Evolutionary conservation across 2,113 vertebrate species (phyloP).

Genomic region (Chaetodon auriga): DNA sequence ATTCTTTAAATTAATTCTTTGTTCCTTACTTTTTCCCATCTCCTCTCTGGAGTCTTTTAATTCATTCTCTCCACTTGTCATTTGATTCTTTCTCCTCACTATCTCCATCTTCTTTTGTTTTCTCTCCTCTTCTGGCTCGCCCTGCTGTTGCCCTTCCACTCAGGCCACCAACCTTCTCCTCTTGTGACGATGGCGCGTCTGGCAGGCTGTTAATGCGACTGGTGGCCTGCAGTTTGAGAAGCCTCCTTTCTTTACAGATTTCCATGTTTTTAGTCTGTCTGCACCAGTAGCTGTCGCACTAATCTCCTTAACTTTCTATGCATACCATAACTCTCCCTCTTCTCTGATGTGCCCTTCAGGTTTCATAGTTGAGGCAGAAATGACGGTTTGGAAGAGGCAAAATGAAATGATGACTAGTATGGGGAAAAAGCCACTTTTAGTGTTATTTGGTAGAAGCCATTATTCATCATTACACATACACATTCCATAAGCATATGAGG

Average conservation of each 20-base stretch:
- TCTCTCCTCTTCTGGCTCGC: neutral
- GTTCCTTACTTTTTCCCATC: neutral
- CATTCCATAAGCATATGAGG: neutral
- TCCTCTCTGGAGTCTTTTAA: neutral
- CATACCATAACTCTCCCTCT: neutral
- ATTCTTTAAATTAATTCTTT: neutral
- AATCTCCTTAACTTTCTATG: neutral
- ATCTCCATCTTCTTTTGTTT: neutral
- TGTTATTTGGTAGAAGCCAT: neutral
- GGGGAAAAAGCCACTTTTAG: neutral
- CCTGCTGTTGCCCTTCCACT: neutral
- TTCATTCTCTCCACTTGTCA: neutral
- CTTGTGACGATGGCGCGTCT: neutral
- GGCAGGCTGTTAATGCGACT: constrained; percentile 11
- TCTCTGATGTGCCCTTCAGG: neutral
- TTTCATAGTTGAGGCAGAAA: neutral
- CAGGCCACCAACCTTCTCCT: neutral
- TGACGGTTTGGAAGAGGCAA: neutral
- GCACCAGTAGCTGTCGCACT: neutral
- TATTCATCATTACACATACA: constrained; percentile 3
- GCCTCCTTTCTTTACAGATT: neutral
- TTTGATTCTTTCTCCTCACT: neutral
- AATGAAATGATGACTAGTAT: neutral
- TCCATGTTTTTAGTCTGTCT: neutral
- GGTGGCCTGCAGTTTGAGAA: constrained; percentile 9